These are phyloP conservation scores for Mus minutoides DNA, from an alignment of 2,797 vertebrate genomes.

Conservation along the genomic window DNA sequence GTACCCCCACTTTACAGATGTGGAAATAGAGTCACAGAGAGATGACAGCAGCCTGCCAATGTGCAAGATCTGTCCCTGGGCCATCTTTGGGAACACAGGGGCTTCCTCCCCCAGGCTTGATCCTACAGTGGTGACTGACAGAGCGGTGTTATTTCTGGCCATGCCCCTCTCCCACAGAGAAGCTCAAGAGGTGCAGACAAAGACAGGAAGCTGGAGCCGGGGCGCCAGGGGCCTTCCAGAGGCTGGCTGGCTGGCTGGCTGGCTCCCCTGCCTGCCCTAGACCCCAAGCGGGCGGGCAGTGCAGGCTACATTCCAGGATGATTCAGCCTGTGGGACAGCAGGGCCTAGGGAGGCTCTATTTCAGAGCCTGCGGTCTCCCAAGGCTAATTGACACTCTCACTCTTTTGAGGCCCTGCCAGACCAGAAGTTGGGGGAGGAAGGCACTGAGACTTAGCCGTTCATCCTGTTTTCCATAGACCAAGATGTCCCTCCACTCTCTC, in stretches of 20 bases:
- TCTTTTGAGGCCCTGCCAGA: conserved; percentile 15
- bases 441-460: not conserved
- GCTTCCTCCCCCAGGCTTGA: not conserved
- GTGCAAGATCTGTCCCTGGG: not conserved
- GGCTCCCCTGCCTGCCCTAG: not conserved
- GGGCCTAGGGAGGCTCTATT: conserved; percentile 37
- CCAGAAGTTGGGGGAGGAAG: not conserved
- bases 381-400: conserved; percentile 45
- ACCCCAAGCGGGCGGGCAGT: not conserved
- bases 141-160: conserved; percentile 71
- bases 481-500: not conserved
- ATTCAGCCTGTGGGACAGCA: conserved; percentile 16
- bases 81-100: too few species aligned
- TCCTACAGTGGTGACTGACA: not conserved
- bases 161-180: not conserved
- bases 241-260: fast-evolving
- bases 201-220: conserved; percentile 68
- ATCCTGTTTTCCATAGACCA: not conserved
- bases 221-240: not conserved
- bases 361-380: conserved; percentile 49
- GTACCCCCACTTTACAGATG: not conserved
- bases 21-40: not conserved
- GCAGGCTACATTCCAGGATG: conserved; percentile 62
- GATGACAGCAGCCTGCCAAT: not conserved
- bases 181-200: conserved; percentile 41